Evolutionary conservation across 2,797 vertebrate genomes (phyloP).

Genomic region (Argya squamiceps): DNA sequence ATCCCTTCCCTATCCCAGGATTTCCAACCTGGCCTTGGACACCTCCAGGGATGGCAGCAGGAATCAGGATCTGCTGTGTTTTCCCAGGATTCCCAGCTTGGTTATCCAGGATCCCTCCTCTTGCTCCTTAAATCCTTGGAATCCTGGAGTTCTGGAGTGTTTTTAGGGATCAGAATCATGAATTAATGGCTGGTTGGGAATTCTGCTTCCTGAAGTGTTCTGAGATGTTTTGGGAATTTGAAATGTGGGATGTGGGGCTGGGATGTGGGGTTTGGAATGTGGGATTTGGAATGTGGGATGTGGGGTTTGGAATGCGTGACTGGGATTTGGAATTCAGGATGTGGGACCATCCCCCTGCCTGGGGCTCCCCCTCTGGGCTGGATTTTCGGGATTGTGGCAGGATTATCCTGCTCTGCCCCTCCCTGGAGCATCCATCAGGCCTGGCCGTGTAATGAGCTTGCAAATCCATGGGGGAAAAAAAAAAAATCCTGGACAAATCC

Average conservation of each 20-base stretch:
- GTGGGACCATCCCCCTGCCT: not conserved
- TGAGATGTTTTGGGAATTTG: rapidly evolving
- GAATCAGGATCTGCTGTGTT: rapidly evolving
- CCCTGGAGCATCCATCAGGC: not conserved
- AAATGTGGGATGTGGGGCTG: too few relatives aligned
- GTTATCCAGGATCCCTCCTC: rapidly evolving
- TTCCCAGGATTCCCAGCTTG: too few relatives aligned
- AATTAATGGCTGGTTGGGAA: not conserved
- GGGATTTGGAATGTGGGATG: rapidly evolving
- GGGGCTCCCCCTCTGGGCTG: not conserved
- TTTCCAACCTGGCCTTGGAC: rapidly evolving
- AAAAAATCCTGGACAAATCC: not conserved
- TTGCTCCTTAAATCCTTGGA: not conserved
- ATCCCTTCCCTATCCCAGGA: not conserved
- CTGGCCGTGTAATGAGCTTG: not conserved
- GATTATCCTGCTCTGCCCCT: not conserved
- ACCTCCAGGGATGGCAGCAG: not conserved
- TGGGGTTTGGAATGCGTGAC: too few relatives aligned
- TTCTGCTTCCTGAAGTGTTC: rapidly evolving
- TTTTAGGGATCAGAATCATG: not conserved
- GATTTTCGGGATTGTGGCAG: not conserved
- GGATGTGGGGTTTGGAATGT: too few relatives aligned
- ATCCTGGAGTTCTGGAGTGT: rapidly evolving
- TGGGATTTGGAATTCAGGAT: not conserved
- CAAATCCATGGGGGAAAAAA: not conserved